phyloP scores from a whole-genome alignment of 2,888 invertebrate species.

The Drosophila suboccidentalis region DNA sequence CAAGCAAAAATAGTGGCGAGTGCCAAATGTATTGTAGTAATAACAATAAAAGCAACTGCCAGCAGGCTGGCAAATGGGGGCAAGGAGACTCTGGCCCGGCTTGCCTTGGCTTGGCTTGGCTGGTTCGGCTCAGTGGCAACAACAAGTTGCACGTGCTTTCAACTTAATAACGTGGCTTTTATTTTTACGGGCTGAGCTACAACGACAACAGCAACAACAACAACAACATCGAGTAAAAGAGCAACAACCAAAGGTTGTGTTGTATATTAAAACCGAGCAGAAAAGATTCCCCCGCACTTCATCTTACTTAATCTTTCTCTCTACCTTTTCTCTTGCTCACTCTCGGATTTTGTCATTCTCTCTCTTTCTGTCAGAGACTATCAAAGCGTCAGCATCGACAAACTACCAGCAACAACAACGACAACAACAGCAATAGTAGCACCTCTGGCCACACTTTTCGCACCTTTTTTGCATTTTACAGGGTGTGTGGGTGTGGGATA shows the following conservation, averaged over 20 bases:
- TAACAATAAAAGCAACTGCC: conserved; percentile 79
- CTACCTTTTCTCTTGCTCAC: conserved; percentile 1
- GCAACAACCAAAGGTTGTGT: conserved; percentile 58
- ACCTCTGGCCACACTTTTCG: conserved; percentile 65
- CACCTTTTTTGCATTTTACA: conserved; percentile 79
- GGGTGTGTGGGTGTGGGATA: conserved; percentile 37
- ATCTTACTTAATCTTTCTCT: conserved; percentile 13
- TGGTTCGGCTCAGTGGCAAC: conserved; percentile 55
- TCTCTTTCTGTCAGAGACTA: conserved; percentile 40
- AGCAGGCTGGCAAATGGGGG: conserved; percentile 43
- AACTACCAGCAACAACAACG: conserved; percentile 48
- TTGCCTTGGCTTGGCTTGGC: conserved; percentile 18
- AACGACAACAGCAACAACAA: conserved; percentile 24
- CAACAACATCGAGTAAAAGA: conserved; percentile 25
- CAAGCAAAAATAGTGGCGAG: conserved; percentile 75
- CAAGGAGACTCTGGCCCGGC: conserved; percentile 14
- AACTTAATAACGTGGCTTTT: conserved; percentile 82
- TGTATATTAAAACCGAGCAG: conserved; percentile 59
- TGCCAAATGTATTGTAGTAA: conserved; percentile 81
- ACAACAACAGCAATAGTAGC: conserved; percentile 15
- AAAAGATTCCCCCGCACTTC: conserved; percentile 42
- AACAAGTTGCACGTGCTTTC: conserved; percentile 82
- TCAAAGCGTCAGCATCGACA: conserved; percentile 73
- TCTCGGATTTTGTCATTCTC: neutral
- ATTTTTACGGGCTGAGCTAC: conserved; percentile 68